phyloP scores from a whole-genome alignment of 2,797 vertebrate genomes.

The Ibycter americanus region DNA sequence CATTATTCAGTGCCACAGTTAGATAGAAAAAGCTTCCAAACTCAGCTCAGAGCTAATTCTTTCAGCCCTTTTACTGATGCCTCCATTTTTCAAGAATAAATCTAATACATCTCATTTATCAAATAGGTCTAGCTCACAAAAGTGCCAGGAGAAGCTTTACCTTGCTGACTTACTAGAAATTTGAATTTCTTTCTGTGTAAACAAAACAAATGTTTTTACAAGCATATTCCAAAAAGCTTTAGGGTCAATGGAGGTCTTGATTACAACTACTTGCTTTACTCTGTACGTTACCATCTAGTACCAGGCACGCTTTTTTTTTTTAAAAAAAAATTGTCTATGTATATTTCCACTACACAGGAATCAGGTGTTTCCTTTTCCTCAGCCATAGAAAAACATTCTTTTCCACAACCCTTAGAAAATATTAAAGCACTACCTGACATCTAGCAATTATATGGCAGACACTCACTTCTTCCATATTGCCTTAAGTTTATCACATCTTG shows the following conservation, averaged over 20 bases:
- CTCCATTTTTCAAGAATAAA: background rate
- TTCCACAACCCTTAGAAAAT: no score
- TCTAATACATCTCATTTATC: background rate
- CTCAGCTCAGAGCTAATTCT: background rate
- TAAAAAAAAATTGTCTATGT: background rate
- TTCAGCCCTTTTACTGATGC: background rate
- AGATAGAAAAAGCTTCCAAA: background rate
- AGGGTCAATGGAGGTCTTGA: background rate
- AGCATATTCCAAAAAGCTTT: background rate
- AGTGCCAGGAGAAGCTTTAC: background rate
- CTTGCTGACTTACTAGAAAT: background rate
- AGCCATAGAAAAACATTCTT: background rate
- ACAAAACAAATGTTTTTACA: background rate
- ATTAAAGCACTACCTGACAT: background rate
- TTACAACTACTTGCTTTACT: background rate
- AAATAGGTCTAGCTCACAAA: background rate
- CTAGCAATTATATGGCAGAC: no score
- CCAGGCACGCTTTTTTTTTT: background rate
- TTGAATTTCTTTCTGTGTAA: background rate
- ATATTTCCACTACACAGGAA: background rate
- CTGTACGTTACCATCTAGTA: background rate
- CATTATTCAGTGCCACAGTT: no score
- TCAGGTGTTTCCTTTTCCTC: background rate
- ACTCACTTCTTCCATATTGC: background rate
- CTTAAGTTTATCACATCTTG: background rate